Base-by-base conservation (phyloP, 2,113 vertebrate genomes). In the Xiphias gladius region DNA sequence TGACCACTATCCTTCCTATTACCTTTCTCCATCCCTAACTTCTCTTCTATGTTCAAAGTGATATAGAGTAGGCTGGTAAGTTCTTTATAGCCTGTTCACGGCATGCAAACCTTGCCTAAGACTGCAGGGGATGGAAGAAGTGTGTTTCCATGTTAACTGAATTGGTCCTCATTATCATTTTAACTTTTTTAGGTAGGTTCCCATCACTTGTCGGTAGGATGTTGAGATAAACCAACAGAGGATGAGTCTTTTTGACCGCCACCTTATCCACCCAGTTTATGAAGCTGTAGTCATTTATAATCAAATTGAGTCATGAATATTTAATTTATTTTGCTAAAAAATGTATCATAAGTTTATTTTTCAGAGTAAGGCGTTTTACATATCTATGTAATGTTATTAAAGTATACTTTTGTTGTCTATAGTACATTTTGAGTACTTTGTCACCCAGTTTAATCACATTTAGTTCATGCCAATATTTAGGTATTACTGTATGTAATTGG, bases 311-410 rank as follows among this genome's bases (percentile, higher is more conserved):
- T 96, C 93, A 90, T 94, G 89, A 96, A 95, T 97, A 97, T 96
- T 98, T 99, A 98, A 99, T 99, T 99, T 99, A 99, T 99, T 99
- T 98, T 97, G 96, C 28, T 97, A 97, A 97, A 96, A 86, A 96
- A 82, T 89, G 87, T 92, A 93, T 91, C 84, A 92, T 94, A 95
- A 88, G 79, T 93, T 94, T 95, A 90, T 95, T 94, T 95, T 94
- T 94, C 89, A 92, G 89, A 95, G 94, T 91, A 94, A 94, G 91
- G 90, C 89, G 83, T 96, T 96, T 96, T 94, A 82, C 91, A 87
- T 89, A 91, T 92, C 70, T 88, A 81, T 88, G 82, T 92, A 91
- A 83, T 83, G 86, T 92, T 90, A 86, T 95, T 89, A 91, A 90
- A 76, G 86, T 96, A 90, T 91, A 79, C 89, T 93, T 79, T 92